Evolutionary conservation across 2,888 invertebrate species (phyloP), one percentile per base, ranked within the genome.

Genomic region (Drosophila pullipes): DNA sequence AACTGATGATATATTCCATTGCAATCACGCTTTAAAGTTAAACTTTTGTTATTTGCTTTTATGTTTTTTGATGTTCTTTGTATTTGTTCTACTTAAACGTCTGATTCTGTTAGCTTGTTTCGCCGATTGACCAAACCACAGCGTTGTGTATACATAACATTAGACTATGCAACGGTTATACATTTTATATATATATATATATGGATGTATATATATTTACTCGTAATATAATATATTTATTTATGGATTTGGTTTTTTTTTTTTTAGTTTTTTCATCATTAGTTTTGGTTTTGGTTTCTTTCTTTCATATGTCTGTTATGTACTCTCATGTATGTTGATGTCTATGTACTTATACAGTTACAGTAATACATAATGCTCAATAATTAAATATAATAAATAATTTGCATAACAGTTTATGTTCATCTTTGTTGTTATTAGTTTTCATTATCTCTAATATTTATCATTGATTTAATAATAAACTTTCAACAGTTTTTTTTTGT

Each of bases 21-120:
- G 85, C 85, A 92, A 91, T 92, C 92, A 92, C 92, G 90, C 77
- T 80, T 86, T 85, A 90, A 93, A 92, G 92, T 93, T 93, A 81
- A 90, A 92, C 92, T 93, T 93, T 92, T 91, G 73, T 84, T 91
- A 91, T 91, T 90, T 91, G 91, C 91, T 92, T 91, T 87, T 85
- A 69, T 76, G 78, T 75, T 76, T 49, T 47, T 72, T 67, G 62
- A 70, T 66, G 71, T 79, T 28, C 25, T 71, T 58, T 78, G 69
- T 69, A 41, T 76, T 65, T 74, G 58, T 63, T 83, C 81, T 82
- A 86, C 72, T 86, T 89, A 72, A 72, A 69, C 55, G 54, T 63
- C 71, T 50, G 62, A 49, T 65, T 78, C 52, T 74, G 60, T 77
- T 78, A 76, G 76, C 73, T 83, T 83, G 18, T 63, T 60, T 57